Evolutionary conservation across 2,888 invertebrate species (phyloP).

Genomic region (Epicampocera succincta): DNA sequence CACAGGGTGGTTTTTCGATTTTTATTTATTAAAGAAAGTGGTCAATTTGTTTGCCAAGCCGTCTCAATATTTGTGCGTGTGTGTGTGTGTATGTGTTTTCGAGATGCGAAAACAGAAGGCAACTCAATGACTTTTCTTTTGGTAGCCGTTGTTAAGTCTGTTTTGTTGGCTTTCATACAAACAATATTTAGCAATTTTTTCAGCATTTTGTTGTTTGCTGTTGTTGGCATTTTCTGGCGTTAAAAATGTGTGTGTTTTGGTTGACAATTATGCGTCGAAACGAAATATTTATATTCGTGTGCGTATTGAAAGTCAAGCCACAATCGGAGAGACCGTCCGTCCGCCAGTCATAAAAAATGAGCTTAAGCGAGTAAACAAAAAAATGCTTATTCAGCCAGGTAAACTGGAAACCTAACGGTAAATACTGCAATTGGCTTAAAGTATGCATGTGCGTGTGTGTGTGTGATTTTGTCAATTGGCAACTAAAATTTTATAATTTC

Average conservation of each 20-base stretch:
- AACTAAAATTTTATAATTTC: constrained; percentile 9
- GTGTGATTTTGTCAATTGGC: constrained; percentile 18
- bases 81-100: not conserved
- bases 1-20: not conserved
- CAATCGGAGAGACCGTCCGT: not conserved
- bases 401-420: constrained; percentile 76
- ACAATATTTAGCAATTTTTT: constrained; percentile 39
- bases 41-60: constrained; percentile 9
- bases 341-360: not conserved
- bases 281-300: not conserved
- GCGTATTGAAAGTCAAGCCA: constrained; percentile 26
- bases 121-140: constrained; percentile 27
- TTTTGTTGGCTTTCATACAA: constrained; percentile 37
- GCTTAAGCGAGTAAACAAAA: not conserved
- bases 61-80: constrained; percentile 2
- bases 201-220: constrained; percentile 7
- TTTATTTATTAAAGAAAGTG: constrained; percentile 30
- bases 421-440: constrained; percentile 79
- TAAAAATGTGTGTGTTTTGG: constrained; percentile 34
- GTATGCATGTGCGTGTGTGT: too few relatives aligned
- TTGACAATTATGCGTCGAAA: constrained; percentile 35
- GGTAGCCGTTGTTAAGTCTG: not conserved
- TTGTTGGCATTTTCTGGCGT: constrained; percentile 15
- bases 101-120: constrained; percentile 1
- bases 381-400: constrained; percentile 49